Base-by-base conservation (phyloP, 1,140 invertebrate species). In the Drosophila fuyamai region DNA sequence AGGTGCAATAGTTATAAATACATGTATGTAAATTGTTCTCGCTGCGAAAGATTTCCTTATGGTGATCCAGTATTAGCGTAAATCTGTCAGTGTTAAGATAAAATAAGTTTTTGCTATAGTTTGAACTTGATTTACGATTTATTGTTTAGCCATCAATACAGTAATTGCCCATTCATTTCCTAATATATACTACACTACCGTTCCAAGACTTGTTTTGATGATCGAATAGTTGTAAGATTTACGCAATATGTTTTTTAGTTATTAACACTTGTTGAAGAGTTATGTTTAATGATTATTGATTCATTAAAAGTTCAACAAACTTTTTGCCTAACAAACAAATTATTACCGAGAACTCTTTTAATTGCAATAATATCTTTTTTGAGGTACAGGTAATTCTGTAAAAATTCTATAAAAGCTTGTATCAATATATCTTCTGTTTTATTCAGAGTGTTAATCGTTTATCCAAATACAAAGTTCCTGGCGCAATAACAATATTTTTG, bases 21-120 rank as follows among this genome's bases (percentile, higher is more conserved):
- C n/a, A n/a, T n/a, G n/a, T n/a, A 68, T 66, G 46, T 9, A 68
- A 68, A 68, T 68, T n/a, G 60, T 46, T 68, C 66, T 66, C 60
- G 40, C 61, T 18, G 38, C 65, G 4, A 66, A 68, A 54, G 65
- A 68, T 66, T 68, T 68, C 65, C 60, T 68, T 51, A 43, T 66
- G 27, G 6, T 36, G 43, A 48, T 41, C 44, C 29, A 48, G 35
- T 38, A 46, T 13, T 14, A 9, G 7, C 13, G 32, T 16, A 35
- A 16, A 13, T 43, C 40, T 23, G 6, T 23, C 16, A 13, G 32
- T 41, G 23, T 18, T 46, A 16, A 14, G 29, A 2, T 51, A 6
- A 32, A 51, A 32, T 14, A 12, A 6, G 9, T 43, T 27, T 23
- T 18, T 4, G 16, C 4, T 41, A 23, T 35, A 41, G 32, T 38